These are phyloP conservation scores for Cryptocephalus moraei DNA, from an alignment of 2,888 invertebrate genomes.

Conservation along the genomic window DNA sequence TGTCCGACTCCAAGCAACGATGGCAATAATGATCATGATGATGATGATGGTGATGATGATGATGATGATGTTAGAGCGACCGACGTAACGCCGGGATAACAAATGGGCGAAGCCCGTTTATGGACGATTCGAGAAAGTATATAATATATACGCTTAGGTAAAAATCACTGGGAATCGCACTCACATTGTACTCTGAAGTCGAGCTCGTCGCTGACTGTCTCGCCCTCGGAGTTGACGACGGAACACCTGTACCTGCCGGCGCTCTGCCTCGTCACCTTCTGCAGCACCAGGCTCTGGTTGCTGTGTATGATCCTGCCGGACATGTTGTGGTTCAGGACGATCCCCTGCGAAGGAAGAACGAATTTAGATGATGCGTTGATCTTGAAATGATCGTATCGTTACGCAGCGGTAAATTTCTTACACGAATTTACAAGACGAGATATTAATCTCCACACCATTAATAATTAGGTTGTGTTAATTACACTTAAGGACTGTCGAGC, in stretches of 20 bases:
- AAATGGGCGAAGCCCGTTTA: too few species aligned
- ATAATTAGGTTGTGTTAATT: too few species aligned
- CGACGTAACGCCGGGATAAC: too few species aligned
- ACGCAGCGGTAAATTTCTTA: background rate
- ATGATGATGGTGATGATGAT: too few species aligned
- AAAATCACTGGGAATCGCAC: conserved; percentile 25
- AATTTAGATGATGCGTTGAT: background rate
- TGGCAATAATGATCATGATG: too few species aligned
- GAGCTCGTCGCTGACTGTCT: conserved; percentile 78
- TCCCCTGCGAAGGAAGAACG: conserved; percentile 48
- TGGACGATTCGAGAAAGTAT: too few species aligned
- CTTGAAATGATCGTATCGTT: background rate
- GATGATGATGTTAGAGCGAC: too few species aligned
- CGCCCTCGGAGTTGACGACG: conserved; percentile 79
- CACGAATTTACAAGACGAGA: too few species aligned
- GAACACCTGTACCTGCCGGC: conserved; percentile 83
- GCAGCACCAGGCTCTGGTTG: conserved; percentile 85
- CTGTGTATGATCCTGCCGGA: conserved; percentile 81
- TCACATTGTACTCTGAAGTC: conserved; percentile 81
- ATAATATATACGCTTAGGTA: too few species aligned
- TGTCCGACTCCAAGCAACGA: too few species aligned
- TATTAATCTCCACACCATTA: too few species aligned
- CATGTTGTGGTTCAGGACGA: conserved; percentile 72
- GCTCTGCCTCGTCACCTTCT: conserved; percentile 76
- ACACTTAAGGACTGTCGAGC: too few species aligned